Conservation (phyloP, 2,888 invertebrate genomes). For the Sarcophaga subvicina region DNA sequence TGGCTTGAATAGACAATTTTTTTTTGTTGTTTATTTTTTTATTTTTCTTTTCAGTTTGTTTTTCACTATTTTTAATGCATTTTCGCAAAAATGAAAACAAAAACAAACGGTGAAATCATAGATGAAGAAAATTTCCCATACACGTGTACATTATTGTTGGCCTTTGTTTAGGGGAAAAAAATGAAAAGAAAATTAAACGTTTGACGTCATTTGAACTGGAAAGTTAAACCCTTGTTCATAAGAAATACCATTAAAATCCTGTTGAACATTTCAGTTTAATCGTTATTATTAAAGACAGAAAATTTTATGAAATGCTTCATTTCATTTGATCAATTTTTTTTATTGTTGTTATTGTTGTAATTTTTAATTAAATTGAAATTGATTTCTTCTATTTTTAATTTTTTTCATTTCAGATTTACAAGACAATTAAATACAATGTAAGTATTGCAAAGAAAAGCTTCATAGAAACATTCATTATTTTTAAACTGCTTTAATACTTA, state of each 20-base stretch:
- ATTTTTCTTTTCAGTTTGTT: neutral
- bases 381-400: too few relatives aligned
- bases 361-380: too few relatives aligned
- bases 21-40: neutral
- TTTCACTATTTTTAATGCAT: neutral
- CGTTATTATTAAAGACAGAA: too few relatives aligned
- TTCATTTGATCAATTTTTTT: too few relatives aligned
- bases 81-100: neutral
- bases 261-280: too few relatives aligned
- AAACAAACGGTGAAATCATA: conserved; percentile 30
- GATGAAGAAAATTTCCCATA: neutral
- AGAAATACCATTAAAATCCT: neutral
- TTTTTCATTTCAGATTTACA: too few relatives aligned
- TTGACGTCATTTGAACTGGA: neutral
- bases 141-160: neutral
- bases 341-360: too few relatives aligned
- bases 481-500: too few relatives aligned
- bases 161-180: neutral
- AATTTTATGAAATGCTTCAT: too few relatives aligned
- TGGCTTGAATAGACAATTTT: conserved; percentile 17
- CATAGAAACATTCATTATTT: too few relatives aligned
- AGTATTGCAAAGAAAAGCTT: too few relatives aligned
- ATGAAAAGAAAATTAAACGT: conserved; percentile 3
- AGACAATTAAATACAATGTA: too few relatives aligned
- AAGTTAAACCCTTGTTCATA: neutral